Percentiles rank a stretch among this genome's conserved stretches.
These are phyloP conservation scores for Sebastes diaconus DNA, from an alignment of 2,797 vertebrate species.

Conservation along the genomic window DNA sequence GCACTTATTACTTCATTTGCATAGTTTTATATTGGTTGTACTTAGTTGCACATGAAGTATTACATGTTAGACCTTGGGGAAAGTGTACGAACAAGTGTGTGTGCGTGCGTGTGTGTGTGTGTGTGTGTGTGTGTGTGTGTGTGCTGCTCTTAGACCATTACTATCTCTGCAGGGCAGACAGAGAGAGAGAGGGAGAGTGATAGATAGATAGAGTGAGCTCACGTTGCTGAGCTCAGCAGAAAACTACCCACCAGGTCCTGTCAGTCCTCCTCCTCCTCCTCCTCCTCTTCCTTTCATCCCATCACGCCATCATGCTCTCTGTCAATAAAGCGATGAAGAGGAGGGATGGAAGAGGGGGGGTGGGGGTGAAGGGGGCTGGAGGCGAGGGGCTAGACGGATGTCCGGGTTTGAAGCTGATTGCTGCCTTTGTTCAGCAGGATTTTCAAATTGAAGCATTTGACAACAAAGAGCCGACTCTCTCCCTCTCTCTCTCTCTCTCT, in stretches of 20 bases:
- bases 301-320: slow-evolving; percentile 70
- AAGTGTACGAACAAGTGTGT: background rate
- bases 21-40: background rate
- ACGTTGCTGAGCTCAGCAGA: slow-evolving; percentile 72
- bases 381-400: slow-evolving; percentile 65
- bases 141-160: slow-evolving; percentile 9
- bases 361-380: slow-evolving; percentile 7
- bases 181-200: slow-evolving; percentile 29
- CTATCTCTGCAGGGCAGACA: slow-evolving; percentile 53
- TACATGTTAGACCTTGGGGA: background rate
- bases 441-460: slow-evolving; percentile 74
- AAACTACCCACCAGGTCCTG: slow-evolving; percentile 73
- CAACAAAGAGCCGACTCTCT: slow-evolving; percentile 61
- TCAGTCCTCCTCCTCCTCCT: slow-evolving; percentile 56
- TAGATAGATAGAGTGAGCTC: slow-evolving; percentile 45
- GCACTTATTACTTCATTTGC: background rate
- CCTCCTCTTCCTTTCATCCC: slow-evolving; percentile 61
- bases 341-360: slow-evolving; percentile 17
- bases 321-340: slow-evolving; percentile 77
- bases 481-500: slow-evolving; percentile 5
- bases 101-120: slow-evolving; percentile 12
- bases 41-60: background rate
- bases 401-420: slow-evolving; percentile 78
- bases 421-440: slow-evolving; percentile 77
- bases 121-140: slow-evolving; percentile 5